phyloP scores from a whole-genome alignment of 30 jellyfish, hydroid and myxozoan genomes.

The Haliclystus octoradiatus region DNA sequence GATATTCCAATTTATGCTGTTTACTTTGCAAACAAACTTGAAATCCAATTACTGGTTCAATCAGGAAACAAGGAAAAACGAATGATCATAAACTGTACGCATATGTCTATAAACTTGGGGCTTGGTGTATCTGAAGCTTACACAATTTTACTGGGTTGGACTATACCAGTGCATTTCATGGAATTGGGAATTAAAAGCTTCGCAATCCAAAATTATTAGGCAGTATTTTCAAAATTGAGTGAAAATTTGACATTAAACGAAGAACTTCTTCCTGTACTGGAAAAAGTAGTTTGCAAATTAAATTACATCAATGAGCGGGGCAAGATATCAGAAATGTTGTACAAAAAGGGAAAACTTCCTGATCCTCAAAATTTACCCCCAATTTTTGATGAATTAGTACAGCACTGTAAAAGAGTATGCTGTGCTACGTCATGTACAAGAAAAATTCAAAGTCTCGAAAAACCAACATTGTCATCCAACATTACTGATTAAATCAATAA shows the following conservation, averaged over 20 bases:
- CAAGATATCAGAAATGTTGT: conserved; percentile 28
- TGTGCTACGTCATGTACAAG: no score
- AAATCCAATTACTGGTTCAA: conserved; percentile 7
- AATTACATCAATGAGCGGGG: no score
- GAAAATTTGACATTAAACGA: no score
- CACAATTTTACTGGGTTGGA: conserved; percentile 42
- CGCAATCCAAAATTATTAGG: no score
- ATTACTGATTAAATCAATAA: no score
- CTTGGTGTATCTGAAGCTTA: conserved; percentile 10
- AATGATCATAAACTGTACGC: no score
- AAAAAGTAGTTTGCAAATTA: no score
- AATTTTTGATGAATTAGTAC: conserved; percentile 22
- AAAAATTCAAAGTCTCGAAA: no score
- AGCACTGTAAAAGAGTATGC: conserved; percentile 25
- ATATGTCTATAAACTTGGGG: no score
- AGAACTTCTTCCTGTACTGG: no score
- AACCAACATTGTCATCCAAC: no score
- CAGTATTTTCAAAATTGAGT: no score
- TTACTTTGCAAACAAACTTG: conserved; percentile 5
- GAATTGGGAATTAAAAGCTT: conserved; percentile 27
- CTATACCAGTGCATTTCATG: conserved; percentile 38
- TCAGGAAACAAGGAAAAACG: conserved; percentile 3
- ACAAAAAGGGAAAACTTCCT: conserved; percentile 13
- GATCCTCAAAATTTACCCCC: conserved; percentile 44
- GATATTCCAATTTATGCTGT: conserved; percentile 21